Conservation (phyloP, 2,888 invertebrate genomes). For the Cephonodes hylas region DNA sequence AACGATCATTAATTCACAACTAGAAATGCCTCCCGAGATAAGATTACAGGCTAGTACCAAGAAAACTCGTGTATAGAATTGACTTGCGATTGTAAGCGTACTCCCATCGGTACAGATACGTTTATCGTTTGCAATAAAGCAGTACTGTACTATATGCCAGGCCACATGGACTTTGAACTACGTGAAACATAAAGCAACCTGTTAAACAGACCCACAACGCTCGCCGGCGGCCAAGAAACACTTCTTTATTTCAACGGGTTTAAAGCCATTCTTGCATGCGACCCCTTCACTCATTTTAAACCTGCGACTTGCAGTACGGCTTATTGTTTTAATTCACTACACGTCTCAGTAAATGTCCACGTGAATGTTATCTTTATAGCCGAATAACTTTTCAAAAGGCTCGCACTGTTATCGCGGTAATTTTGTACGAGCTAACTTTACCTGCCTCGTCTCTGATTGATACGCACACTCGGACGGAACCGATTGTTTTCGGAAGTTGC, state of each 20-base stretch:
- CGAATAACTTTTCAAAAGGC: conserved; percentile 45
- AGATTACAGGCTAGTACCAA: conserved; percentile 31
- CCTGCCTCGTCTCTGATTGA: conserved; percentile 34
- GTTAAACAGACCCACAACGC: conserved; percentile 47
- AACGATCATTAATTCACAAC: conserved; percentile 4
- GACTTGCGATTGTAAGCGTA: conserved; percentile 29
- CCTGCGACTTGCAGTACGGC: conserved; percentile 39
- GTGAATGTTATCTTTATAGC: conserved; percentile 53
- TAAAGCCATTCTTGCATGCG: conserved; percentile 40
- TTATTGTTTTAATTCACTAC: conserved; percentile 64
- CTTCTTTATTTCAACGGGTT: conserved; percentile 43
- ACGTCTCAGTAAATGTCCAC: conserved; percentile 47
- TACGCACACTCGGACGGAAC: conserved; percentile 37
- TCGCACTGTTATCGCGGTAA: conserved; percentile 32
- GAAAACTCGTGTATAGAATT: conserved; percentile 21
- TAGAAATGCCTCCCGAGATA: conserved; percentile 37
- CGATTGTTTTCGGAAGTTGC: conserved; percentile 36
- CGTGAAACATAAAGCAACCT: conserved; percentile 55
- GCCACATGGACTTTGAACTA: conserved; percentile 59
- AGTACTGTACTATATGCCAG: conserved; percentile 63
- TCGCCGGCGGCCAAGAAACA: conserved; percentile 34
- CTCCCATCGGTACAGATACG: conserved; percentile 48
- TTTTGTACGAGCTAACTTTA: conserved; percentile 33
- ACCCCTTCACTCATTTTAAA: conserved; percentile 30
- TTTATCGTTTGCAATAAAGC: conserved; percentile 66